Base-by-base conservation (phyloP, 2,113 vertebrate species). In the Lates calcarifer region DNA sequence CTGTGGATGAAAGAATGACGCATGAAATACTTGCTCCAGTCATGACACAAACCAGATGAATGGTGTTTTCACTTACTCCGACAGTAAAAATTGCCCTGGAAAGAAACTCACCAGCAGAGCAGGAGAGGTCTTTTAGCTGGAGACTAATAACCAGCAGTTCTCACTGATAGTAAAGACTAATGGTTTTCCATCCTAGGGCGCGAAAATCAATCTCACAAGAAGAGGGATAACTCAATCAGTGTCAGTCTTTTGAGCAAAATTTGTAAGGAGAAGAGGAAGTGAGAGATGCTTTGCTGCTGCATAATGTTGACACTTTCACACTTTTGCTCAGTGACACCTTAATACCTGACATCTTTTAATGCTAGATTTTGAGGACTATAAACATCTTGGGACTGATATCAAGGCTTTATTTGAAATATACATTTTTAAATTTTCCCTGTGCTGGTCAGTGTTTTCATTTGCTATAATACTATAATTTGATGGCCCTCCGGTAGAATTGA, bases 1-100 rank as follows among this genome's bases (percentile, higher is more conserved):
- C 82, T 57, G 70, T 72, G 78, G 82, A 92, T 87, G 85, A 90
- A 90, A 85, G 89, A 79, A 90, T 94, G 91, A 94, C 90, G 90
- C 88, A 92, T 85, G 89, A 86, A 91, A 87, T 82, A 74, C 74
- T 87, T 56, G 78, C 67, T 83, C 82, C 81, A 89, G 79, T 90
- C 74, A 67, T 85, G 93, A 92, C 86, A 93, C 85, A 88, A 86
- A 88, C 90, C 91, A 93, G 90, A 92, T 89, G 85, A 90, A 86
- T 87, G 51, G 81, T 62, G 89, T 90, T 91, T 91, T 89, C 85
- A 87, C 87, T 87, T 87, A 87, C 77, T 87, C 77, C 71, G 20
- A 80, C 82, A 79, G 74, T 80, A 87, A 91, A 80, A 86, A 55
- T 43, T 28, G 22, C 57, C 28, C 74, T 71, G 87, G 83, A 87